phyloP scores from a whole-genome alignment of 2,797 vertebrate genomes.

The Eurystomus glaucurus region DNA sequence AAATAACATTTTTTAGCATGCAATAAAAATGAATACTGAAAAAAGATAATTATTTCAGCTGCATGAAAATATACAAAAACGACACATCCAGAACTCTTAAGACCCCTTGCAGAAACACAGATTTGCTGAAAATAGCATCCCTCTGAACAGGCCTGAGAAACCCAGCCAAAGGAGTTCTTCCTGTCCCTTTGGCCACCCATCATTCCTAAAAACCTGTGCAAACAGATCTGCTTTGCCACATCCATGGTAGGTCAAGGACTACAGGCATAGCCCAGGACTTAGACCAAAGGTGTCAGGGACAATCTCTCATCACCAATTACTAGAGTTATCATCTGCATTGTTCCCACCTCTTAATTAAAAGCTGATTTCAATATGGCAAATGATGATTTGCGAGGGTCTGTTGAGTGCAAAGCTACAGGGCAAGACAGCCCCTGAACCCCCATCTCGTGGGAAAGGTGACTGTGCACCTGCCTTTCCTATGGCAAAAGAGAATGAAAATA shows the following conservation, averaged over 20 bases:
- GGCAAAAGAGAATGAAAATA: not conserved
- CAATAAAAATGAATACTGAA: constrained; percentile 35
- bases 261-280: not conserved
- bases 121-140: not conserved
- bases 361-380: not conserved
- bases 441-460: rapidly evolving
- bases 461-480: not conserved
- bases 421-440: not conserved
- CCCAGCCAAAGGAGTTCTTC: not conserved
- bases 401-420: not conserved
- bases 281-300: not conserved
- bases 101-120: not conserved
- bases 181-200: no score
- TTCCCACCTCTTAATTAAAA: not conserved
- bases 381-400: not conserved
- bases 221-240: not conserved
- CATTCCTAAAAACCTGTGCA: not conserved
- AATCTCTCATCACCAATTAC: not conserved
- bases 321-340: not conserved
- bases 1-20: constrained; percentile 66
- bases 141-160: not conserved
- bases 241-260: not conserved
- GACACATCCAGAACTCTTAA: not conserved
- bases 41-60: not conserved
- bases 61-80: not conserved